Conservation (phyloP, 2,113 vertebrate genomes). For the Rutilus rutilus region DNA sequence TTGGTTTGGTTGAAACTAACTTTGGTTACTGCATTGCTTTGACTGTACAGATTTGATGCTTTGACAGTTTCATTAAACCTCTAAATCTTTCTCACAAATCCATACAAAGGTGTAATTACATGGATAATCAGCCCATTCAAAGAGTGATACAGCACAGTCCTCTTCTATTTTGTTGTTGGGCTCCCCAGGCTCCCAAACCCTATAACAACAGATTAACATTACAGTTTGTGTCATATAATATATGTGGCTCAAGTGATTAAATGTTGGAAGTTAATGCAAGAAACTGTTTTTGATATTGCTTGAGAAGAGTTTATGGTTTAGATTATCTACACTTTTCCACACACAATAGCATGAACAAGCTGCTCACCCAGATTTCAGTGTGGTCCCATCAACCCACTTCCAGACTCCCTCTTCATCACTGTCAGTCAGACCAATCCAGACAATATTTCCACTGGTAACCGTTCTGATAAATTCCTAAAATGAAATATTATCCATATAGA, state of each 20-base stretch:
- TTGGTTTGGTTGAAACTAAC: too few relatives aligned
- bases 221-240: background rate
- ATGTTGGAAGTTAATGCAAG: background rate
- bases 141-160: background rate
- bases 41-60: background rate
- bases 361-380: background rate
- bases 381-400: slow-evolving; percentile 16
- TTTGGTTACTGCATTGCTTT: background rate
- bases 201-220: background rate
- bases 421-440: background rate
- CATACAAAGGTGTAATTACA: background rate
- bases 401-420: background rate
- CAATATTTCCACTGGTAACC: background rate
- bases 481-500: background rate
- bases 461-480: background rate
- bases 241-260: background rate
- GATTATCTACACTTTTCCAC: background rate
- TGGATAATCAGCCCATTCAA: background rate
- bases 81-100: background rate
- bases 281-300: background rate
- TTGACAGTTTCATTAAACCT: background rate
- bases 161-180: background rate
- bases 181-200: background rate
- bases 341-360: background rate
- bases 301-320: background rate